These are phyloP conservation scores for Zootermopsis nevadensis DNA, from an alignment of 2,888 invertebrate species.

Conservation along the genomic window DNA sequence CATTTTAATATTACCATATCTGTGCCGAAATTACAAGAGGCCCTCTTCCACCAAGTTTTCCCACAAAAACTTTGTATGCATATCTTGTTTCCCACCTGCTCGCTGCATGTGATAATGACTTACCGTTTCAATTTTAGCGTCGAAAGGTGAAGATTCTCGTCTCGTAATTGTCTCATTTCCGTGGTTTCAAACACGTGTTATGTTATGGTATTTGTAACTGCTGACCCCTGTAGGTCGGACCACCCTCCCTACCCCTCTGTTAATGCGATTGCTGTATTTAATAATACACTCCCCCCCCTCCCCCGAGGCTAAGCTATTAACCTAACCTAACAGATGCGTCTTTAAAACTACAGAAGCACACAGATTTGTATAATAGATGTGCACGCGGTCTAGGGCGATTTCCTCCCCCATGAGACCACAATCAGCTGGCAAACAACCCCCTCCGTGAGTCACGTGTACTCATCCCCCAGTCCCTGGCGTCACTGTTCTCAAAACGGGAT, in stretches of 20 bases:
- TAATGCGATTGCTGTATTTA: slow-evolving; percentile 26
- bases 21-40: too few relatives aligned
- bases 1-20: too few relatives aligned
- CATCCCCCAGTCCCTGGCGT: not conserved
- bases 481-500: slow-evolving; percentile 5
- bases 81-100: too few relatives aligned
- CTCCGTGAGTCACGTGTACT: slow-evolving; percentile 8
- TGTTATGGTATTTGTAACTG: too few relatives aligned
- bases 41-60: too few relatives aligned
- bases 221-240: too few relatives aligned
- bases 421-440: slow-evolving; percentile 17
- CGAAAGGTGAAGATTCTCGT: too few relatives aligned
- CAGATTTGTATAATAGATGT: slow-evolving; percentile 35
- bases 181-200: too few relatives aligned
- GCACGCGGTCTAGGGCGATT: not conserved
- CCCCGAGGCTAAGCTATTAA: not conserved
- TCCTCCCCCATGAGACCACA: slow-evolving; percentile 9
- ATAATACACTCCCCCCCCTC: slow-evolving; percentile 21
- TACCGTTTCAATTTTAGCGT: too few relatives aligned
- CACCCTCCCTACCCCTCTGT: not conserved
- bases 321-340: slow-evolving; percentile 14
- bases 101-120: too few relatives aligned
- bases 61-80: too few relatives aligned
- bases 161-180: too few relatives aligned
- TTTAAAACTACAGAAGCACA: not conserved